Percentiles rank a stretch among this genome's conserved stretches.
phyloP scores from a whole-genome alignment of 2,797 vertebrate genomes.

The Xenops minutus region DNA sequence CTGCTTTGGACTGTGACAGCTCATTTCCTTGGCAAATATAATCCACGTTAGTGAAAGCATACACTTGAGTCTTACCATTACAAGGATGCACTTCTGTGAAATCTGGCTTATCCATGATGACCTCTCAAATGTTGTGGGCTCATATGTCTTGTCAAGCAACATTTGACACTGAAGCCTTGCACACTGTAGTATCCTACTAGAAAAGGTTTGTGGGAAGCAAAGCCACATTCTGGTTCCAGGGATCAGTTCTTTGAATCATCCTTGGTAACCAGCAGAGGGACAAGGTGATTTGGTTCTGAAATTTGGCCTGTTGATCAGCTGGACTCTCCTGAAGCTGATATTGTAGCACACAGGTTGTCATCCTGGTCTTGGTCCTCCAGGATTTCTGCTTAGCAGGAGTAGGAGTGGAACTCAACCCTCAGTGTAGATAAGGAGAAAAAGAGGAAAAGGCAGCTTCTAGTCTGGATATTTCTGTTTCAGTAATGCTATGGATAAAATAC shows the following conservation, averaged over 20 bases:
- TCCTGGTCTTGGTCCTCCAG: neutral
- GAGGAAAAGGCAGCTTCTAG: neutral
- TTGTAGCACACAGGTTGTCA: neutral
- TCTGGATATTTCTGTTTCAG: neutral
- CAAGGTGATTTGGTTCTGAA: neutral
- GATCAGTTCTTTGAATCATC: neutral
- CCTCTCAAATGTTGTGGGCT: neutral
- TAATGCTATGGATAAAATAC: neutral
- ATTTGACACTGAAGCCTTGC: neutral
- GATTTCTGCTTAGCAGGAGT: neutral
- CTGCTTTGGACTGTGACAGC: neutral
- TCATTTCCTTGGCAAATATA: neutral
- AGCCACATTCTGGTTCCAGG: rapidly evolving
- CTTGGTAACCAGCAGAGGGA: neutral
- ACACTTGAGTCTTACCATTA: neutral
- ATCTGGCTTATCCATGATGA: neutral
- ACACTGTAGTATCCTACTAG: neutral
- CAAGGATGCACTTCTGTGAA: neutral
- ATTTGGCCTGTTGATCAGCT: neutral
- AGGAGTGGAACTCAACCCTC: neutral
- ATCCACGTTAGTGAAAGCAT: neutral
- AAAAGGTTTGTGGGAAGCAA: neutral
- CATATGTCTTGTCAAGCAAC: neutral
- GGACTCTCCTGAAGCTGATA: neutral
- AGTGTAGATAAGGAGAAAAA: neutral